These are phyloP conservation scores for Myiotriccus ornatus DNA, from an alignment of 2,797 vertebrate species.

Conservation along the genomic window DNA sequence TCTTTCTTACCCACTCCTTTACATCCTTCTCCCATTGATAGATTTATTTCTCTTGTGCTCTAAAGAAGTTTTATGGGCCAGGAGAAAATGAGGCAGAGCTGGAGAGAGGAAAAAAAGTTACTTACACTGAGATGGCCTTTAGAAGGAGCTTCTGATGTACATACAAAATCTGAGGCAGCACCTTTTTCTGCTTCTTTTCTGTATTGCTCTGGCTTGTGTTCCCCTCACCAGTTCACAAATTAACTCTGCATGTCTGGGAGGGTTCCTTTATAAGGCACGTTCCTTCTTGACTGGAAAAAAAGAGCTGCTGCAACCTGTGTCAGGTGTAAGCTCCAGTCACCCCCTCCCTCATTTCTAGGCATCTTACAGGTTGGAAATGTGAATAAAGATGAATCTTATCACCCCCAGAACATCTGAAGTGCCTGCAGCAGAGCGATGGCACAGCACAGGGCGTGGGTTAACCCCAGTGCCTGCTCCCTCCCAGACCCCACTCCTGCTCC, in stretches of 20 bases:
- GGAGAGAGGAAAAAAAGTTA: neutral
- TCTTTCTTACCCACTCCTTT: neutral
- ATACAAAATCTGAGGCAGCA: neutral
- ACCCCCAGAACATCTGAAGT: neutral
- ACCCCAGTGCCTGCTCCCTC: neutral
- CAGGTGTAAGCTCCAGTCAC: neutral
- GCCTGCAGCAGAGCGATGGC: neutral
- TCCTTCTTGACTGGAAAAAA: neutral
- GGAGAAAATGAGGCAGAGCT: neutral
- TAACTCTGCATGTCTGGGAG: neutral
- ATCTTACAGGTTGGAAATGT: neutral
- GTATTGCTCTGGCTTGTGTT: neutral
- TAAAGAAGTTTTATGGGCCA: neutral
- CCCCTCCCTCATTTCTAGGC: neutral
- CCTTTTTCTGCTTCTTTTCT: neutral
- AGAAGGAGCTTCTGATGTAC: neutral
- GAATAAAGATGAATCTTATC: neutral
- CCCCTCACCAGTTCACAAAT: neutral
- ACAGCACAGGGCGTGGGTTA: neutral
- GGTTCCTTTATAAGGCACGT: neutral
- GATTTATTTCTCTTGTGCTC: neutral
- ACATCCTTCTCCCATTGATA: neutral
- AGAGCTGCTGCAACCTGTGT: neutral
- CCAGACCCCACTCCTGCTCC: accelerated
- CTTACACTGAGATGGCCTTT: neutral